Base-by-base conservation (phyloP, 2,113 vertebrate genomes). In the Pseudorasbora parva region DNA sequence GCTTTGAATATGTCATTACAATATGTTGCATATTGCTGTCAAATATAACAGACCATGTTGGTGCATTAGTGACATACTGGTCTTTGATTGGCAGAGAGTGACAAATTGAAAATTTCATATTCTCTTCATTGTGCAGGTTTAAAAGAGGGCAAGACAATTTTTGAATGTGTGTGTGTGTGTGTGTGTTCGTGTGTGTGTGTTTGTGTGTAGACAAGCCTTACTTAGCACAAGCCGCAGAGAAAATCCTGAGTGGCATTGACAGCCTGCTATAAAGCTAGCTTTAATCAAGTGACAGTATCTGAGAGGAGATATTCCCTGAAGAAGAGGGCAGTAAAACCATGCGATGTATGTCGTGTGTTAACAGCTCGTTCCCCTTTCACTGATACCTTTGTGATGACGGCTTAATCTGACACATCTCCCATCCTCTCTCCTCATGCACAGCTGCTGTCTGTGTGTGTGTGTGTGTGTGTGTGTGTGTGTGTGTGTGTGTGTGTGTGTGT, bases 201-300 rank as follows among this genome's bases (percentile, higher is more conserved):
- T 76, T 68, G 71, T 66, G 47, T 54, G 5, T 21, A 45, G 10
- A 14, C 41, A 25, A 47, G n/a, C 69, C 11, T 45, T 74, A 74
- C 23, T 51, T 59, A 59, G 15, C 57, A 30, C 8, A 78, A 60
- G 49, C 62, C 60, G 30, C n/a, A 56, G n/a, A 60, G 21, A 62
- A 75, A 33, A 54, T 37, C 59, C 81, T 59, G 37, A 47, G 37
- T 79, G 47, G n/a, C 8, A 51, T 8, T 47, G 71, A 78, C 85
- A 73, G 49, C 41, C 64, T 83, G 37, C 27, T 59, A 59, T 68
- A 74, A 27, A 66, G 15, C 68, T 47, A 19, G 27, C 60, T 81
- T 81, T 81, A 81, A 81, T 81, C 59, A 81, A 81, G 43, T 81
- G 62, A 66, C 62, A 81, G 5, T 37, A 68, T 81, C 43, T 21